phyloP scores from a whole-genome alignment of 1,140 invertebrate species.

The Chionoecetes opilio region DNA sequence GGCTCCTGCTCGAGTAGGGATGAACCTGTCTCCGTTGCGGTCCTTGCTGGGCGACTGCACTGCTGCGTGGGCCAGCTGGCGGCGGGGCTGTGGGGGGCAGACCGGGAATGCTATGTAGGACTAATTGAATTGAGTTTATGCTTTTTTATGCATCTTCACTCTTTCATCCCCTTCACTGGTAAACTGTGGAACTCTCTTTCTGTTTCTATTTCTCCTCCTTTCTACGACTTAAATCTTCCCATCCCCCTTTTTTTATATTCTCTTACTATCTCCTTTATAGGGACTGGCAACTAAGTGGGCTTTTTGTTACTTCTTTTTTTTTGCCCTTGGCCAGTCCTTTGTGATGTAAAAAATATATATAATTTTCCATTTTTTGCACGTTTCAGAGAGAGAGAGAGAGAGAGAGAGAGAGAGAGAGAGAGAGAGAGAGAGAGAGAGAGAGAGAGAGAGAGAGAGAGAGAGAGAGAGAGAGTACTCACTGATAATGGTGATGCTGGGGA shows the following conservation, averaged over 20 bases:
- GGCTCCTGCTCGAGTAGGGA: slow-evolving; percentile 94
- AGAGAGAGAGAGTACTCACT: slow-evolving; percentile 36
- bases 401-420: background rate
- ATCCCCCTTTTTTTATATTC: too few relatives aligned
- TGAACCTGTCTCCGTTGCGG: slow-evolving; percentile 92
- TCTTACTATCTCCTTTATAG: too few relatives aligned
- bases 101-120: too few relatives aligned
- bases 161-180: background rate
- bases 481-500: slow-evolving; percentile 73
- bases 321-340: too few relatives aligned
- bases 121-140: background rate
- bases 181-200: too few relatives aligned
- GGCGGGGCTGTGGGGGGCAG: slow-evolving; percentile 72
- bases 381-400: too few relatives aligned
- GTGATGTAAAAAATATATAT: too few relatives aligned
- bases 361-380: too few relatives aligned
- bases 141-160: background rate
- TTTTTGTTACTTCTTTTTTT: too few relatives aligned
- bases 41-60: slow-evolving; percentile 85
- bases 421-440: background rate
- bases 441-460: background rate
- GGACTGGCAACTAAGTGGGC: too few relatives aligned
- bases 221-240: too few relatives aligned
- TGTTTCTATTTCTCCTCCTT: too few relatives aligned
- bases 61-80: slow-evolving; percentile 82